A percentile compares a stretch with the other conserved stretches of the same genome.
Conservation (phyloP, 2,888 invertebrate species). For the Itoplectis maculator region DNA sequence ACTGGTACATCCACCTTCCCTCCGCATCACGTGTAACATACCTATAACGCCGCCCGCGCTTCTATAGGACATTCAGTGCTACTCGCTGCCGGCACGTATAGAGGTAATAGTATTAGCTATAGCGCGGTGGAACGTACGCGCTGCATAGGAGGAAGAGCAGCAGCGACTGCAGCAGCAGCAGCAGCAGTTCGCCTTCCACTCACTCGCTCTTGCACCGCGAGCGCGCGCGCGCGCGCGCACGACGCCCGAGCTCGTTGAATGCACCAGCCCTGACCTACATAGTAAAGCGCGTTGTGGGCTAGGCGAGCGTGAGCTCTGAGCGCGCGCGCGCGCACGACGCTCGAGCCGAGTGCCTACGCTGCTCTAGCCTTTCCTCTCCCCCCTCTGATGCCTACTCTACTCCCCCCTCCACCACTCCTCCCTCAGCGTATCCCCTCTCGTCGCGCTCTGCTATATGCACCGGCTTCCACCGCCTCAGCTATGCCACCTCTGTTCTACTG, state of each 20-base stretch:
- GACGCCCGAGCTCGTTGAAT: slow-evolving; percentile 80
- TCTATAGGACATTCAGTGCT: slow-evolving; percentile 22
- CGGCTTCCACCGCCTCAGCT: slow-evolving; percentile 47
- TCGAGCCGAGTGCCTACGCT: slow-evolving; percentile 69
- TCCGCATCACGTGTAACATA: neutral
- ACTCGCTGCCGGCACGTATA: slow-evolving; percentile 34
- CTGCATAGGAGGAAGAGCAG: slow-evolving; percentile 59
- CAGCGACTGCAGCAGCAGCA: slow-evolving; percentile 9
- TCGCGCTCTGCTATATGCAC: slow-evolving; percentile 47
- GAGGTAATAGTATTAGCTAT: slow-evolving; percentile 53
- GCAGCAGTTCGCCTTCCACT: slow-evolving; percentile 35
- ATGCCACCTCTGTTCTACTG: slow-evolving; percentile 17
- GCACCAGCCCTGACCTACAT: slow-evolving; percentile 85
- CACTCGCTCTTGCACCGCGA: slow-evolving; percentile 50
- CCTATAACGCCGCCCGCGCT: neutral
- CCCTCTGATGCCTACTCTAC: no score
- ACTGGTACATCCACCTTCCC: slow-evolving; percentile 1
- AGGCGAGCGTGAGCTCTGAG: slow-evolving; percentile 74
- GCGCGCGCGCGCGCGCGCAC: slow-evolving; percentile 57
- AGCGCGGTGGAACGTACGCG: slow-evolving; percentile 44
- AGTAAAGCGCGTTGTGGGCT: slow-evolving; percentile 83
- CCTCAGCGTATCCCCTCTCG: slow-evolving; percentile 68
- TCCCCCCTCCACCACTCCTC: no score
- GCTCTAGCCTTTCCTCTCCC: slow-evolving; percentile 81
- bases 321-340: slow-evolving; percentile 66